These are phyloP conservation scores for Nerophis ophidion DNA, from an alignment of 2,113 vertebrate genomes.

Conservation along the genomic window DNA sequence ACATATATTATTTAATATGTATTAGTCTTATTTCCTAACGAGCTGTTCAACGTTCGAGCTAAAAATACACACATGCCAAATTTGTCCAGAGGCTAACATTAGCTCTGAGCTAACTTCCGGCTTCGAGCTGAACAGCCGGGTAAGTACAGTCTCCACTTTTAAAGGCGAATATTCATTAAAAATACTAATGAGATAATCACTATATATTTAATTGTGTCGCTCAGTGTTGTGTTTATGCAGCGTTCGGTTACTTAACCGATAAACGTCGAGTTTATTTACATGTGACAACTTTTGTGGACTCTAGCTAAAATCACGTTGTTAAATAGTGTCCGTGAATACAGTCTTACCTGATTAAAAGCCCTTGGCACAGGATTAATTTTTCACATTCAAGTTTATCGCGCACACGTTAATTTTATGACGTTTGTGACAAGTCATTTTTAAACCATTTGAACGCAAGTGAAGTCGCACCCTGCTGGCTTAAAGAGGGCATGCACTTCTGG, in stretches of 20 bases:
- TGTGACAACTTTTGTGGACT: no score
- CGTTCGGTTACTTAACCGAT: no score
- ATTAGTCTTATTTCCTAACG: neutral
- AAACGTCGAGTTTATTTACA: neutral
- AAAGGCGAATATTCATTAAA: neutral
- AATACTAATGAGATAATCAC: neutral
- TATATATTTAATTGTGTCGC: neutral
- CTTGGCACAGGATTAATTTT: no score
- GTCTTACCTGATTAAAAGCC: neutral
- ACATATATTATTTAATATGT: neutral
- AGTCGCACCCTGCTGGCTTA: no score
- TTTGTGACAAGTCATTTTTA: no score
- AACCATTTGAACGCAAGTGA: no score
- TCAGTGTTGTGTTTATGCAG: neutral
- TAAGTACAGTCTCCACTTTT: constrained; percentile 9
- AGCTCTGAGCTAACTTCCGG: constrained; percentile 7
- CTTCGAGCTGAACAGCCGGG: constrained; percentile 7
- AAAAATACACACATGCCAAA: constrained; percentile 57
- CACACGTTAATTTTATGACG: no score
- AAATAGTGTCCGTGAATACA: neutral
- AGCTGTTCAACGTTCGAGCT: constrained; percentile 1
- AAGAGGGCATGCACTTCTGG: no score
- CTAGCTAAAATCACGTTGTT: neutral
- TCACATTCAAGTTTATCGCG: no score
- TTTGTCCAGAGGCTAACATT: constrained; percentile 33